phyloP scores from a whole-genome alignment of 2,797 vertebrate species.

The Eulemur albifrons region DNA sequence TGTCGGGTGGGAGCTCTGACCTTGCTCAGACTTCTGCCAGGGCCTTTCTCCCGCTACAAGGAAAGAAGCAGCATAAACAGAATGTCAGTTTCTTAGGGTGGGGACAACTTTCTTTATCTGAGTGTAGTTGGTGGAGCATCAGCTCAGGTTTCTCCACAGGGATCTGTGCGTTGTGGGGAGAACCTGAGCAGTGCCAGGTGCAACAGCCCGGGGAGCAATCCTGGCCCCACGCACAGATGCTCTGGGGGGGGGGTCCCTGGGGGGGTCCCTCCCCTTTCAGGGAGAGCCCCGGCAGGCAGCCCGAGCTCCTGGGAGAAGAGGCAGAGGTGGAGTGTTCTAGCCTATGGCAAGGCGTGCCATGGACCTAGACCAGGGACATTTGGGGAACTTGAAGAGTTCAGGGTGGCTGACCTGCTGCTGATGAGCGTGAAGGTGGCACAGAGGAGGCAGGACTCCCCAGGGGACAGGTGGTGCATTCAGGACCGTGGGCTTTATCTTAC shows the following conservation, averaged over 20 bases:
- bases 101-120: background rate
- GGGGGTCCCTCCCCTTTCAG: background rate
- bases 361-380: background rate
- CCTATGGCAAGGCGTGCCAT: background rate
- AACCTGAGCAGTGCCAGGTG: background rate
- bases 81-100: background rate
- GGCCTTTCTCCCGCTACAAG: background rate
- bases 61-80: background rate
- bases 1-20: background rate
- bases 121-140: background rate
- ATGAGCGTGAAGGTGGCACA: background rate
- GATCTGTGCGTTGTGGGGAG: background rate
- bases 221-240: background rate
- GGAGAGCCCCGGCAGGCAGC: background rate
- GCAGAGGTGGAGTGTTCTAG: background rate
- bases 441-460: background rate
- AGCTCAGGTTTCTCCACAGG: background rate
- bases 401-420: background rate
- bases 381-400: background rate
- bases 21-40: background rate
- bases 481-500: background rate
- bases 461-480: background rate
- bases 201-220: background rate
- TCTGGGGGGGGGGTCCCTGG: background rate
- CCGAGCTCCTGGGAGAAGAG: background rate